Evolutionary conservation across 2,113 vertebrate species (phyloP).

Genomic region (Chloroceryle aenea): DNA sequence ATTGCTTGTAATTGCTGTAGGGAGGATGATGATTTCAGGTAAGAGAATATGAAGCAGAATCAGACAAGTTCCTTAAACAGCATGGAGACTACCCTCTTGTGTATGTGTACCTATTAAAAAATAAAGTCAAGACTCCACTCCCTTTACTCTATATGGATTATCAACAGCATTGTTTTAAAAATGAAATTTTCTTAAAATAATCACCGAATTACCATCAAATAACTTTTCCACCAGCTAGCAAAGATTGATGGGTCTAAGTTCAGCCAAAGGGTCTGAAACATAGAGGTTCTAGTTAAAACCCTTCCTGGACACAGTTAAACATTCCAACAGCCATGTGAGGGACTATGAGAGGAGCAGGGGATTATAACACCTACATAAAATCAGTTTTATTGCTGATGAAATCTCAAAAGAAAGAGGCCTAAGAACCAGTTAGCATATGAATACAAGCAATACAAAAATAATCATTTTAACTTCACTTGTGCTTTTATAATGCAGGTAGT

Average conservation of each 20-base stretch:
- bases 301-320: background rate
- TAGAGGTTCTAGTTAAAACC: background rate
- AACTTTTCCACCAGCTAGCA: background rate
- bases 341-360: background rate
- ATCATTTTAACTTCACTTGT: constrained; percentile 16
- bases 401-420: background rate
- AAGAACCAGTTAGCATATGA: background rate
- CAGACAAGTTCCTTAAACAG: background rate
- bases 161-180: background rate
- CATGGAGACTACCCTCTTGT: background rate
- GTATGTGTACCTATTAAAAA: background rate
- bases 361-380: background rate
- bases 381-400: background rate
- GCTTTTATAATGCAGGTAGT: constrained; percentile 37
- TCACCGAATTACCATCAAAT: background rate
- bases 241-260: background rate
- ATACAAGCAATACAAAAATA: constrained; percentile 33
- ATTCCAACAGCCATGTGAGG: background rate
- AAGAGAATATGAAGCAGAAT: background rate
- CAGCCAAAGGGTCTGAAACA: background rate
- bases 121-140: background rate
- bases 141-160: background rate
- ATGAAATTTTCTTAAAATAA: background rate
- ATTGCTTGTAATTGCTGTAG: background rate
- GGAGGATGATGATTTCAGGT: background rate